Conservation (phyloP, 1,140 invertebrate genomes). For the Dinoponera quadriceps region DNA sequence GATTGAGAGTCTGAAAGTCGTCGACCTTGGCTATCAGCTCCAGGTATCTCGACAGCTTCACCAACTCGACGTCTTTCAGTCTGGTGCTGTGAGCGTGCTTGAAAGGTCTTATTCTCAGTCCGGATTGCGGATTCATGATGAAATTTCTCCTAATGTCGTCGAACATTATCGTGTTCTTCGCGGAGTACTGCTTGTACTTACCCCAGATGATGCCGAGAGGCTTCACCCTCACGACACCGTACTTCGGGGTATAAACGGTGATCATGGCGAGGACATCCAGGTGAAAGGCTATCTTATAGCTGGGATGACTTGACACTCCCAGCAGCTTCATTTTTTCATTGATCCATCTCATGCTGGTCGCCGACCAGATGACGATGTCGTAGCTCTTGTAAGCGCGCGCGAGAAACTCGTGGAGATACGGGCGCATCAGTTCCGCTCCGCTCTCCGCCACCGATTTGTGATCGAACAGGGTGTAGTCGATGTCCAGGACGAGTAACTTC, state of each 20-base stretch:
- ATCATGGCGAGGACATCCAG: slow-evolving; percentile 98
- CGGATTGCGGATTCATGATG: slow-evolving; percentile 98
- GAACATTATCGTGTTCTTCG: slow-evolving; percentile 99
- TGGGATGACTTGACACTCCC: slow-evolving; percentile 92
- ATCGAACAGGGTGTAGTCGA: slow-evolving; percentile 99
- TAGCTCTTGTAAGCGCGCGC: slow-evolving; percentile 95
- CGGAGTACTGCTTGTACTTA: slow-evolving; percentile 94
- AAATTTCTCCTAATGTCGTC: slow-evolving; percentile 99
- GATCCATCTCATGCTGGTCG: slow-evolving; percentile 99
- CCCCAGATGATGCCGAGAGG: slow-evolving; percentile 99
- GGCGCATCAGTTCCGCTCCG: slow-evolving; percentile 96
- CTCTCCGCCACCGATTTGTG: slow-evolving; percentile 96
- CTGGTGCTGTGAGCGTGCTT: slow-evolving; percentile 95
- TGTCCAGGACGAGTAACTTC: slow-evolving; percentile 97
- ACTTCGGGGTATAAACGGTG: slow-evolving; percentile 94
- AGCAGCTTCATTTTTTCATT: slow-evolving; percentile 98
- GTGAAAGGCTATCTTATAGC: slow-evolving; percentile 97
- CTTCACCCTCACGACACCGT: slow-evolving; percentile 97
- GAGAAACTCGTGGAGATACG: slow-evolving; percentile 97
- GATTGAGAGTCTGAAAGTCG: slow-evolving; percentile 94
- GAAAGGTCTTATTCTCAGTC: slow-evolving; percentile 96
- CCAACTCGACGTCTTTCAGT: slow-evolving; percentile 93
- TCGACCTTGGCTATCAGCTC: slow-evolving; percentile 93
- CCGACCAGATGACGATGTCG: slow-evolving; percentile 97
- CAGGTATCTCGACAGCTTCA: slow-evolving; percentile 94